Base-by-base conservation (phyloP, 2,113 vertebrate species). In the Sebastes fasciatus region DNA sequence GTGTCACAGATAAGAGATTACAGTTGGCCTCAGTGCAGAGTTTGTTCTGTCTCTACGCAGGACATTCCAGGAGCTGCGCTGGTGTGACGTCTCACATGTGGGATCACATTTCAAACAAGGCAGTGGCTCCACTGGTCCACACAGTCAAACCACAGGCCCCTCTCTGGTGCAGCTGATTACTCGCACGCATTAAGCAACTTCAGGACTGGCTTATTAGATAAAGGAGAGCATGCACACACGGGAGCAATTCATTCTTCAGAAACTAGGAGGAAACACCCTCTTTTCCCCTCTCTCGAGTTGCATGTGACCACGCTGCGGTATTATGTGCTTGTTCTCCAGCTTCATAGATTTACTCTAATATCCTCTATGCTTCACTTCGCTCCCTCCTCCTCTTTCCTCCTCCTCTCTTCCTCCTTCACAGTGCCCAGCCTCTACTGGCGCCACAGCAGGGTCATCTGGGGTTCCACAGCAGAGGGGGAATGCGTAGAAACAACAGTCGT, bases 21-120 rank as follows among this genome's bases (percentile, higher is more conserved):
- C 57, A 63, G 65, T 68, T 85, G 79, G 80, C 80, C 81, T 88
- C 72, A 57, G 87, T 77, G 34, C 69, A 80, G 67, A 76, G 23
- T 91, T 89, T 83, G 89, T 78, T 84, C 88, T 66, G 64, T 88
- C 82, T 91, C 57, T 76, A 46, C 13, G 40, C 86, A 87, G 86
- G 90, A 92, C 92, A 93, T 94, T 94, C 92, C 92, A 90, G 89
- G 87, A 92, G 91, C 91, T 76, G 89, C 48, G 2, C 82, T 6
- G 34, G 74, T 87, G 88, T 92, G 92, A 92, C 92, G 92, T 92
- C 86, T 83, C 68, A 12, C 74, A 19, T n/a, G 42, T 42, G 2
- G 80, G 91, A 89, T 93, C 91, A 79, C 77, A 91, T 94, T 94
- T 91, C 93, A 92, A 69, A 80, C 11, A 81, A 80, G 82, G 78